Evolutionary conservation across 2,797 vertebrate genomes (phyloP), one percentile per base, ranked within the genome.

Genomic region (Lithobates pipiens): DNA sequence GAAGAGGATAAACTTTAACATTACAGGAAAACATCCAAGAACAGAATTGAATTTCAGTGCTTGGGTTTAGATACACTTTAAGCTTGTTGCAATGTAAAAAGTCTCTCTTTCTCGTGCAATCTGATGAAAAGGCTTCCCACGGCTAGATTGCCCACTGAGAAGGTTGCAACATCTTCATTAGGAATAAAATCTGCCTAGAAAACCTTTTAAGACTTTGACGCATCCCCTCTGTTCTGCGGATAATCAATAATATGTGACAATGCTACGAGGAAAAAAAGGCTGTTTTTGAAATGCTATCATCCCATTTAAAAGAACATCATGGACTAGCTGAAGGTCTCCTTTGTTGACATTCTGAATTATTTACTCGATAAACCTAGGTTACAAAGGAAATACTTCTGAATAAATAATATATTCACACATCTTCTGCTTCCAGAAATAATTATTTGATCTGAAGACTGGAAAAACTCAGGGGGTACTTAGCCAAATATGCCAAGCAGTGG

Each of bases 111-210:
- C 65, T 25, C 65, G 36, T 23, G 42, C 18, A 1, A 29, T 78
- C 13, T 34, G 34, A 61, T 72, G 32, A 54, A 77, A 11, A 10
- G 18, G 32, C n/a, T 25, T 69, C 79, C 85, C 23, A 29, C 46
- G 81, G 77, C 18, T 27, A 46, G 46, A 15, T 21, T 8, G 57
- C 25, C 79, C 44, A 67, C 34, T 36, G 67, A 77, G 80, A 86
- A 77, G 74, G 39, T 82, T 80, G 50, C 18, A 82, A 77, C 25
- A 63, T 86, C 74, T 76, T 71, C 74, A 86, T 86, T 82, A 86
- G 70, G 50, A 71, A 46, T 13, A 29, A 27, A 77, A 82, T 65
- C 50, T 77, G 46, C 74, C 70, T 72, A 34, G 67, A 76, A 82
- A 76, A 72, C 73, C 74, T 77, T 61, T 76, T 71, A 44, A 36